Conservation (phyloP, 1,140 invertebrate species). For the Ceratosolen fusciceps region DNA sequence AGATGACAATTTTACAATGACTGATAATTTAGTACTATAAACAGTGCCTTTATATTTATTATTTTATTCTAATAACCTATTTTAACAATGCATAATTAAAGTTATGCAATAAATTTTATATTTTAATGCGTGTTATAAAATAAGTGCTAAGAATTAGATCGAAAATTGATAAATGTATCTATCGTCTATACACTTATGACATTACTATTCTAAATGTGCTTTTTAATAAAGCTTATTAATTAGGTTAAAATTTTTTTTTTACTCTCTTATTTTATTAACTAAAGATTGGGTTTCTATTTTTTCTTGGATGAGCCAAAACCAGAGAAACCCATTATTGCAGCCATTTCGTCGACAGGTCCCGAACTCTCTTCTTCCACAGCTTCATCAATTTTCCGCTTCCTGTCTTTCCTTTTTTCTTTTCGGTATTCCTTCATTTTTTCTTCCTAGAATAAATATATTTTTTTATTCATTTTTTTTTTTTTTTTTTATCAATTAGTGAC, state of each 20-base stretch:
- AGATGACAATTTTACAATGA: background rate
- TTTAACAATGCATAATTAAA: slow-evolving; percentile 2
- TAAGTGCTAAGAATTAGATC: background rate
- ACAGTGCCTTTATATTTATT: background rate
- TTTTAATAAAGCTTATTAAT: slow-evolving; percentile 11
- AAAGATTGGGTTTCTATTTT: slow-evolving; percentile 53
- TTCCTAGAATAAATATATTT: slow-evolving; percentile 75
- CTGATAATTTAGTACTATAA: background rate
- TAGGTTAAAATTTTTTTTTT: slow-evolving; percentile 26
- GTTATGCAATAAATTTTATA: background rate
- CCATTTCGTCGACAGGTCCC: slow-evolving; percentile 84
- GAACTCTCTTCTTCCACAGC: slow-evolving; percentile 76
- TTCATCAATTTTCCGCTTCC: slow-evolving; percentile 89
- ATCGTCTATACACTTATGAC: background rate
- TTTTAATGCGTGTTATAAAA: background rate
- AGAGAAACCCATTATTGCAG: slow-evolving; percentile 97
- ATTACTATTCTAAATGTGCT: slow-evolving; percentile 9
- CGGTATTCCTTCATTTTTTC: slow-evolving; percentile 94
- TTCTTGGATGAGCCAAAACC: slow-evolving; percentile 96
- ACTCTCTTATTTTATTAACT: slow-evolving; percentile 24
- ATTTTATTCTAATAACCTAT: background rate
- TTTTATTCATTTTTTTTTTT: too few species aligned
- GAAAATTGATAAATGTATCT: background rate
- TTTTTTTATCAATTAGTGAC: background rate
- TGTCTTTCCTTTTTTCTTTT: slow-evolving; percentile 91